Percentiles rank a stretch among this genome's conserved stretches.
These are phyloP conservation scores for Anthophora plumipes DNA, from an alignment of 2,888 invertebrate genomes.

Conservation along the genomic window DNA sequence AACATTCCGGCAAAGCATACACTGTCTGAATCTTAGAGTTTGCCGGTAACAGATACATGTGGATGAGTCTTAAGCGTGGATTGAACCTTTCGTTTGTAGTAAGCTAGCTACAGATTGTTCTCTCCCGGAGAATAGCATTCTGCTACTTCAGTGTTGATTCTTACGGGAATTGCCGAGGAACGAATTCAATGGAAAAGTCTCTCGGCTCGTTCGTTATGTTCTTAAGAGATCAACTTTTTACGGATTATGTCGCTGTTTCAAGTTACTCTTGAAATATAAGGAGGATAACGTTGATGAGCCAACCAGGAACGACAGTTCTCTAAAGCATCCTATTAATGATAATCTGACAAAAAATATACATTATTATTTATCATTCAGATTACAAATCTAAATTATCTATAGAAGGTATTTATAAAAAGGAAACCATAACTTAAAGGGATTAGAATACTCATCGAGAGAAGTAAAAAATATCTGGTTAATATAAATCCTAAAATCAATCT, in stretches of 20 bases:
- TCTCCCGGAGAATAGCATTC: conserved; percentile 40
- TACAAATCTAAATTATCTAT: too few relatives aligned
- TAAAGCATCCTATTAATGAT: not conserved
- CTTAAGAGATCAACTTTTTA: conserved; percentile 60
- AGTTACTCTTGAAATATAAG: conserved; percentile 21
- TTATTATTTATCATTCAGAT: too few relatives aligned
- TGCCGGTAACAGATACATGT: not conserved
- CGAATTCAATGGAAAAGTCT: conserved; percentile 67
- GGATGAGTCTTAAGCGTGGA: not conserved
- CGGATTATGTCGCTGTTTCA: conserved; percentile 61
- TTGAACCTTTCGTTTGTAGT: conserved; percentile 26
- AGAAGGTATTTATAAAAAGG: too few relatives aligned
- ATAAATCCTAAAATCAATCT: too few relatives aligned
- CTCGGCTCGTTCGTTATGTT: conserved; percentile 57
- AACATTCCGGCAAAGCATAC: too few relatives aligned
- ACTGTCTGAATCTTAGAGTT: not conserved
- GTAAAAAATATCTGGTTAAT: too few relatives aligned
- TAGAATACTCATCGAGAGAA: too few relatives aligned
- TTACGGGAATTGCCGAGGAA: conserved; percentile 62
- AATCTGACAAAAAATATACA: too few relatives aligned
- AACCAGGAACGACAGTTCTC: conserved; percentile 13
- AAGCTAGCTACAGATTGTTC: conserved; percentile 32
- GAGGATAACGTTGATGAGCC: conserved; percentile 13
- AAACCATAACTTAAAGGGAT: too few relatives aligned
- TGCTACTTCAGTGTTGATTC: conserved; percentile 35